Evolutionary conservation across 2,797 vertebrate species (phyloP), one percentile per base, ranked within the genome.

Genomic region (Phalloptychus januarius): DNA sequence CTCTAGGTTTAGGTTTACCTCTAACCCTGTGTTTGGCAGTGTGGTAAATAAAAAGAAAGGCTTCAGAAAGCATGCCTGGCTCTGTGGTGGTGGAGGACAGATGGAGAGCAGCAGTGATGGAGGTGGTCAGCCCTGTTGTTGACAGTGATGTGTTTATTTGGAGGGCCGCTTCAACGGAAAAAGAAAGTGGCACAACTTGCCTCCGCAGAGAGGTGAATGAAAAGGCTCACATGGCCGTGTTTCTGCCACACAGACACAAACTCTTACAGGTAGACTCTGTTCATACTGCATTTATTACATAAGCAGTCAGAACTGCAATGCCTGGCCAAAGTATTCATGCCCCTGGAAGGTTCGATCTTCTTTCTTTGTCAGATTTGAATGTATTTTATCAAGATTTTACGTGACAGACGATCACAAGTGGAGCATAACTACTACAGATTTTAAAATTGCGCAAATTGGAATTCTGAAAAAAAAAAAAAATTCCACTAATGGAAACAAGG

Each of bases 91-190:
- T 23, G 15, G 31, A 48, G 45, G 44, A 69, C 81, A 76, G 84
- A 79, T 69, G 79, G 84, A 85, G 63, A 78, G 79, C 83, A 80
- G 87, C 83, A 80, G 76, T 56, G 77, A 71, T 87, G 83, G 83
- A 82, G 74, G 81, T 84, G 78, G 83, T 75, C 31, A 20, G 72
- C 11, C 74, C 52, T 77, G 71, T 31, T 84, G 78, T 61, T 81
- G 79, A 70, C 67, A 54, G 67, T 44, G 72, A 80, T 71, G 81
- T 77, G 71, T 84, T 86, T 80, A 40, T 78, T 78, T 67, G 31
- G 11, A 73, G 46, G 2, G 72, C 23, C 40, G 72, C 77, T 76
- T 78, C 54, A 31, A 12, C 46, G 74, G 50, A 25, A 42, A 48
- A 61, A 74, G 36, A 78, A 76, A 69, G 16, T 50, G 77, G 58